phyloP scores from a whole-genome alignment of 1,140 invertebrate genomes.

The Parasteatoda tepidariorum region DNA sequence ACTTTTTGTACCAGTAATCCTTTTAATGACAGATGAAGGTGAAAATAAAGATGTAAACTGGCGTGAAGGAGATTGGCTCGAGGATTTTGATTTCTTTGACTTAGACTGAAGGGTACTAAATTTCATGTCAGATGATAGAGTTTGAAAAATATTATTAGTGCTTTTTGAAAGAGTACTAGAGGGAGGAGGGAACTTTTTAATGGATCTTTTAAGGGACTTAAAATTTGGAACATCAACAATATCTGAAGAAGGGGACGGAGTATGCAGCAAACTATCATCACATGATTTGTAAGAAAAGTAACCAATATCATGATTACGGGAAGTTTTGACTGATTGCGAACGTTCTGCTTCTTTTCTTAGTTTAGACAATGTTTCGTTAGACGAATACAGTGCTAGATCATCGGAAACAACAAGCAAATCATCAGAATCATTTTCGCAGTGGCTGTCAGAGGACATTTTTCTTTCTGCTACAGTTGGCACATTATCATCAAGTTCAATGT shows the following conservation, averaged over 20 bases:
- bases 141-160: slow-evolving; percentile 43
- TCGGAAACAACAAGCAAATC: too few relatives aligned
- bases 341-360: background rate
- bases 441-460: background rate
- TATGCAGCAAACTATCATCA: slow-evolving; percentile 60
- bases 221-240: slow-evolving; percentile 44
- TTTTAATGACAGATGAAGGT: slow-evolving; percentile 61
- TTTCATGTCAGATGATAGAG: slow-evolving; percentile 13
- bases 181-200: slow-evolving; percentile 29
- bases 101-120: slow-evolving; percentile 44
- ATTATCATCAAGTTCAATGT: slow-evolving; percentile 33
- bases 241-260: slow-evolving; percentile 12
- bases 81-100: slow-evolving; percentile 23
- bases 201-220: slow-evolving; percentile 42
- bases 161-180: slow-evolving; percentile 34
- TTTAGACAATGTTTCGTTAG: too few relatives aligned
- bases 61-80: background rate
- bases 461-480: background rate
- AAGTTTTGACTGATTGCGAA: slow-evolving; percentile 12
- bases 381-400: too few relatives aligned
- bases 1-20: slow-evolving; percentile 59
- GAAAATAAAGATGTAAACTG: slow-evolving; percentile 61
- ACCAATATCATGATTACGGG: slow-evolving; percentile 52
- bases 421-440: too few relatives aligned
- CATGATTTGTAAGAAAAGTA: slow-evolving; percentile 63